Evolutionary conservation across 92 coral and sea anemone species (phyloP).

Genomic region (Zoanthus sociatus): DNA sequence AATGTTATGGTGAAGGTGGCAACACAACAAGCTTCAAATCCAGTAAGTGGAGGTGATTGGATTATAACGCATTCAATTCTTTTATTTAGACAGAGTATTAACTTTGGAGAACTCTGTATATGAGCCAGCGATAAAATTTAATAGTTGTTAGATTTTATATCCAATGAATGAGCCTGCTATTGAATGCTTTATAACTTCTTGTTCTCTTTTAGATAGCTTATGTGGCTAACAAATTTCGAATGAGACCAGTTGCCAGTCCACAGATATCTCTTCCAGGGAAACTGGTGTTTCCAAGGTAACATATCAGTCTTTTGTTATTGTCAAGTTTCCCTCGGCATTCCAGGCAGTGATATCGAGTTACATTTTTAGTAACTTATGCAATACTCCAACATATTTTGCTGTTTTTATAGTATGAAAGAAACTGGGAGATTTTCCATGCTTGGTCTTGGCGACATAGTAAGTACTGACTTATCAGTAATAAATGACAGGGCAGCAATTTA

Average conservation of each 20-base stretch:
- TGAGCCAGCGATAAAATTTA: too few species aligned
- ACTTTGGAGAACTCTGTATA: too few species aligned
- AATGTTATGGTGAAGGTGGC: constrained; percentile 99
- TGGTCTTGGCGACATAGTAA: constrained; percentile 98
- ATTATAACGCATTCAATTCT: too few species aligned
- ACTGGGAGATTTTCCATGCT: constrained; percentile 95
- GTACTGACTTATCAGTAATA: constrained; percentile 6
- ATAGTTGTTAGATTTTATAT: neutral
- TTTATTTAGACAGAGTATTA: too few species aligned
- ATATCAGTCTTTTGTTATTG: neutral
- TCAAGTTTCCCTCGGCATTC: neutral
- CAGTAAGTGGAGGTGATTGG: constrained; percentile 69
- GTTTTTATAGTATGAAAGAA: constrained; percentile 77
- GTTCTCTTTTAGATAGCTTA: constrained; percentile 70
- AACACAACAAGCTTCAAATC: constrained; percentile 94
- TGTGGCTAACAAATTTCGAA: constrained; percentile 89
- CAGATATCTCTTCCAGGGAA: constrained; percentile 98
- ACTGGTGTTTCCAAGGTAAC: constrained; percentile 94
- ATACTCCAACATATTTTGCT: neutral
- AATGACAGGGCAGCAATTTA: too few species aligned
- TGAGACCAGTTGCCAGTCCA: constrained; percentile 73
- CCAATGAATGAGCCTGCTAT: neutral
- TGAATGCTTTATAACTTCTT: neutral
- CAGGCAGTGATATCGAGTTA: neutral
- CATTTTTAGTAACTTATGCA: neutral